phyloP scores from a whole-genome alignment of 2,888 invertebrate genomes.

The Papilio protenor region DNA sequence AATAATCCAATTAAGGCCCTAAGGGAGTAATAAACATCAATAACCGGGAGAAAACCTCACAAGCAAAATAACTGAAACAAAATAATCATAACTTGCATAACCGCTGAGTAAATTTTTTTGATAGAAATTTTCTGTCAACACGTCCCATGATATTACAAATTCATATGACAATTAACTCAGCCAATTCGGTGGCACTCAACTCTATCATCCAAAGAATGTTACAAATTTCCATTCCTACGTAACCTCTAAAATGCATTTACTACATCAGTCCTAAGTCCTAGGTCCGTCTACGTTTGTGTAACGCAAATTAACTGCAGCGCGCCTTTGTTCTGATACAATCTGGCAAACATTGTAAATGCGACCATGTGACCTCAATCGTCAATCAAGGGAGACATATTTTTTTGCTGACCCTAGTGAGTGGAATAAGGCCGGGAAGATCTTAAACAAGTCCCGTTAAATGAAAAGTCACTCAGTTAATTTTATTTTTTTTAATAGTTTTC shows the following conservation, averaged over 20 bases:
- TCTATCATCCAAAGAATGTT: neutral
- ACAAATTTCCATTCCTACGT: slow-evolving; percentile 1
- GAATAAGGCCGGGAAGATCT: no score
- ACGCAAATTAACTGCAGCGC: slow-evolving; percentile 14
- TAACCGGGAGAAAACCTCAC: neutral
- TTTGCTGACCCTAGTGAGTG: neutral
- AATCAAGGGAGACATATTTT: neutral
- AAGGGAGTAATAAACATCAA: slow-evolving; percentile 28
- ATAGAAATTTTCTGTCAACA: no score
- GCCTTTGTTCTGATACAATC: neutral
- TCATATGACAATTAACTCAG: no score
- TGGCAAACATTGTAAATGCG: neutral
- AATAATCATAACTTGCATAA: neutral
- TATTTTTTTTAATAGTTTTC: no score
- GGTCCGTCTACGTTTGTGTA: slow-evolving; percentile 9
- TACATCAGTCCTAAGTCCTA: no score
- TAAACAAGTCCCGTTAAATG: no score
- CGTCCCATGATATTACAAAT: no score
- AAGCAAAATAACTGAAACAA: neutral
- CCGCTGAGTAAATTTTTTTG: neutral
- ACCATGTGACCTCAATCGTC: slow-evolving; percentile 4
- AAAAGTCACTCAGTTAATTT: no score
- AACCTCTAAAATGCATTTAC: neutral
- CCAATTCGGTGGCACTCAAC: no score
- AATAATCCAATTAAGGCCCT: slow-evolving; percentile 24